Percentiles rank a stretch among this genome's conserved stretches.
phyloP scores from a whole-genome alignment of 2,888 invertebrate species.

The Ormyrus nitidulus region DNA sequence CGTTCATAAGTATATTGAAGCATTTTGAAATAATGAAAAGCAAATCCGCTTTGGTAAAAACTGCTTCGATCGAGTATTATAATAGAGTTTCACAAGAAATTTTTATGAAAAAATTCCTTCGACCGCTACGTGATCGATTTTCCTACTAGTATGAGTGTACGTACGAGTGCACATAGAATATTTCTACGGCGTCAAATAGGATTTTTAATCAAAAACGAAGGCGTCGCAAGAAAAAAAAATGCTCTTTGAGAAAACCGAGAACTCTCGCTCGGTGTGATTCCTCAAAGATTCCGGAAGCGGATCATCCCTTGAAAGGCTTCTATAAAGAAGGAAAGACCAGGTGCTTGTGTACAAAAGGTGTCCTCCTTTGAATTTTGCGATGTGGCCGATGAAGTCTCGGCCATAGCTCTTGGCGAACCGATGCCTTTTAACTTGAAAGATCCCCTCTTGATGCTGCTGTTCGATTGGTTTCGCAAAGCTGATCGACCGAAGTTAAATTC shows the following conservation, averaged over 20 bases:
- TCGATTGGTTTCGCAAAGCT: not conserved
- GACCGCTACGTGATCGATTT: not conserved
- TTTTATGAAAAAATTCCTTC: slow-evolving; percentile 7
- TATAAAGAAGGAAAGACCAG: not conserved
- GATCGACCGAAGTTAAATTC: not conserved
- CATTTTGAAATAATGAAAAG: too few species aligned
- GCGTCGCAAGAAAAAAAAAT: not conserved
- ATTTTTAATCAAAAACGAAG: slow-evolving; percentile 25
- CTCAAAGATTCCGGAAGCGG: not conserved
- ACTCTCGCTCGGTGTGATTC: not conserved
- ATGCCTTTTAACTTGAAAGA: not conserved
- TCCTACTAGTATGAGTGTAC: not conserved
- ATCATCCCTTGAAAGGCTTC: slow-evolving; percentile 11
- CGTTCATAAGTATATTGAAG: too few species aligned
- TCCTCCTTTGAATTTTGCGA: slow-evolving; percentile 21
- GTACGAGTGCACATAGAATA: not conserved
- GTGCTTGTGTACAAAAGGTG: slow-evolving; percentile 20
- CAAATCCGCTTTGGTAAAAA: too few species aligned
- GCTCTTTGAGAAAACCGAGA: slow-evolving; percentile 17
- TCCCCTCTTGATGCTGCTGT: not conserved
- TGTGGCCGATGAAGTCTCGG: not conserved
- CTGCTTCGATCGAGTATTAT: too few species aligned
- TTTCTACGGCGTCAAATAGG: not conserved
- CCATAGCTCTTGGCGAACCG: not conserved
- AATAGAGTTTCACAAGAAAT: not conserved